These are phyloP conservation scores for Geophilus truncorum DNA, from an alignment of 2,888 invertebrate species.

Conservation along the genomic window DNA sequence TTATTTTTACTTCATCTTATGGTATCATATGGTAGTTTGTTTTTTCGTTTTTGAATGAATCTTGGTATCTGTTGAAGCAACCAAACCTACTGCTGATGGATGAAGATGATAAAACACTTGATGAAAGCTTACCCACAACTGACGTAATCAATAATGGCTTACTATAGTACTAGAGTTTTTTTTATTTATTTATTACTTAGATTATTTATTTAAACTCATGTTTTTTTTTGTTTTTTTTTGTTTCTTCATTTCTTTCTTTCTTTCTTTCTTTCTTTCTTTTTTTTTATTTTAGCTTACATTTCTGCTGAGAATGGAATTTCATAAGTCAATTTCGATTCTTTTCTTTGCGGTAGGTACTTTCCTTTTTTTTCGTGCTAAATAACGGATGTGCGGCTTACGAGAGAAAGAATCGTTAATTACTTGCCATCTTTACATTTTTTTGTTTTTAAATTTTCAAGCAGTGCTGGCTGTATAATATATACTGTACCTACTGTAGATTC, in stretches of 20 bases:
- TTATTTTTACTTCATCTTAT: no score
- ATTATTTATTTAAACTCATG: no score
- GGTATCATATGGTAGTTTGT: no score
- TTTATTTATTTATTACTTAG: no score
- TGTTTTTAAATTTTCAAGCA: background rate
- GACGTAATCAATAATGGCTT: constrained; percentile 2
- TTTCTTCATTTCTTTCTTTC: background rate
- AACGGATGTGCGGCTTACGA: background rate
- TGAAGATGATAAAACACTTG: background rate
- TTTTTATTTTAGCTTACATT: background rate
- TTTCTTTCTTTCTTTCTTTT: background rate
- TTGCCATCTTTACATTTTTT: background rate
- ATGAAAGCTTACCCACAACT: background rate
- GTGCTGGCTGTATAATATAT: background rate
- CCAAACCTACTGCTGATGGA: background rate
- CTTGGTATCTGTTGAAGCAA: background rate
- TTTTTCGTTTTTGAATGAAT: background rate
- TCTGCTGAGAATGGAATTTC: background rate
- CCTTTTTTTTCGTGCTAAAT: background rate
- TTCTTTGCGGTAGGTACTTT: no score
- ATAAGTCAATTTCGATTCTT: background rate
- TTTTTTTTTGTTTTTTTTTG: no score
- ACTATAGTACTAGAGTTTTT: no score
- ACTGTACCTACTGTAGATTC: no score
- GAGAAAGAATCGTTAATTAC: background rate